Evolutionary conservation across 2,113 vertebrate genomes (phyloP), one percentile per base, ranked within the genome.

Genomic region (Chlamydotis undulata): DNA sequence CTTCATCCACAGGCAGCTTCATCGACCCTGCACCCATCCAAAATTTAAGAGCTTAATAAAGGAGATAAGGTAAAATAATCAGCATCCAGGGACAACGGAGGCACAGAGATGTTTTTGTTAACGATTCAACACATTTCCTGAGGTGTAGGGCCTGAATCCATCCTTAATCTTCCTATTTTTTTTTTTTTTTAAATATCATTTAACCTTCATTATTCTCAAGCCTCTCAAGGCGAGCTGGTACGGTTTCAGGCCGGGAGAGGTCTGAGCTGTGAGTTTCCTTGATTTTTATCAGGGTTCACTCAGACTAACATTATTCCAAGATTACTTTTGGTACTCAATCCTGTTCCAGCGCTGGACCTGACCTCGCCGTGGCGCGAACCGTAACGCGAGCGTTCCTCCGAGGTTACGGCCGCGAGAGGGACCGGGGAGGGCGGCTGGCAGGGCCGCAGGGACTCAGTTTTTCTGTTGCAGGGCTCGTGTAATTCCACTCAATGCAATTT

Each of bases 371-470:
- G 76, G 86, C 14, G 19, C 39, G 53, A 89, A 43, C 90, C 94
- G 89, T 95, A 95, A 97, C 93, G 69, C 74, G 94, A 97, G 94
- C 69, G 89, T 26, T 96, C 93, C 91, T 96, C 71, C 28, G 65
- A 97, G 97, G 87, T 93, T 92, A 89, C 26, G 19, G 90, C 81
- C 47, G 49, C 6, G 29, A 57, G 91, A 88, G 53, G 57, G 96
- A 89, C 25, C 16, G 15, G 94, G 75, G 90, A 82, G 39, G 93
- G 93, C 1, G 35, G 53, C 61, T 57, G 50, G 37, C 76, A 74
- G 90, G 79, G 67, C 65, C 35, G 13, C 79, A 49, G 81, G 41
- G 15, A 64, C 90, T 73, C 59, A 49, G 85, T 65, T 92, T 73
- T 77, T 84, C 49, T 77, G 29, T 57, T 43, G 45, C 37, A 45